phyloP scores from a whole-genome alignment of 1,140 invertebrate species.

The Diorhabda sublineata region DNA sequence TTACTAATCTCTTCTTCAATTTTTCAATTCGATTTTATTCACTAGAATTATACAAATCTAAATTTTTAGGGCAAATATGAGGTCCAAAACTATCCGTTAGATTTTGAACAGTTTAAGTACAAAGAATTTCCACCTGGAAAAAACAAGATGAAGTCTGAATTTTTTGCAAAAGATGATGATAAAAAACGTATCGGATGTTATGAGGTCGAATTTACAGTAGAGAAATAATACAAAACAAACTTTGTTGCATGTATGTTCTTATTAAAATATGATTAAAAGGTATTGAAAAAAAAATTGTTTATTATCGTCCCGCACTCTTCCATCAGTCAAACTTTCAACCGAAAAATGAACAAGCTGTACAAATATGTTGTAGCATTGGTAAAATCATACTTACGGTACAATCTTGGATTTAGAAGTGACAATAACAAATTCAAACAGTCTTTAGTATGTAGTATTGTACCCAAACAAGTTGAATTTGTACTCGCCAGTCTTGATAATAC shows the following conservation, averaged over 20 bases:
- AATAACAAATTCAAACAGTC: constrained; percentile 49
- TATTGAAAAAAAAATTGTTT: background rate
- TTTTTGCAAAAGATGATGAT: constrained; percentile 5
- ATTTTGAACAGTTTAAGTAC: constrained; percentile 21
- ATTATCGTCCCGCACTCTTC: background rate
- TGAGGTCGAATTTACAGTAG: constrained; percentile 10
- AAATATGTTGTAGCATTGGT: too few relatives aligned
- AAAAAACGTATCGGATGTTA: constrained; percentile 18
- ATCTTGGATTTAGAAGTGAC: constrained; percentile 47
- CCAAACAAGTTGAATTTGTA: constrained; percentile 44
- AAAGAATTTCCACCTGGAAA: constrained; percentile 19
- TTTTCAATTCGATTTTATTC: too few relatives aligned
- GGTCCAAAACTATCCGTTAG: constrained; percentile 16
- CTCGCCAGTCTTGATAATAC: constrained; percentile 48
- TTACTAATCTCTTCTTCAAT: too few relatives aligned
- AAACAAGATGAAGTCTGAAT: constrained; percentile 11
- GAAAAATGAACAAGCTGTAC: background rate
- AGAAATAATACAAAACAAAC: constrained; percentile 4
- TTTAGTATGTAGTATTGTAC: constrained; percentile 47
- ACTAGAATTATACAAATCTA: background rate
- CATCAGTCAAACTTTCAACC: background rate
- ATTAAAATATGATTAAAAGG: background rate
- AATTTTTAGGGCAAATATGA: constrained; percentile 20
- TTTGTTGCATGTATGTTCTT: constrained; percentile 7
- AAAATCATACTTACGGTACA: constrained; percentile 47